Percentiles rank a stretch among this genome's conserved stretches.
Evolutionary conservation across 1,140 invertebrate species (phyloP).

Genomic region (Heterodera carotae): DNA sequence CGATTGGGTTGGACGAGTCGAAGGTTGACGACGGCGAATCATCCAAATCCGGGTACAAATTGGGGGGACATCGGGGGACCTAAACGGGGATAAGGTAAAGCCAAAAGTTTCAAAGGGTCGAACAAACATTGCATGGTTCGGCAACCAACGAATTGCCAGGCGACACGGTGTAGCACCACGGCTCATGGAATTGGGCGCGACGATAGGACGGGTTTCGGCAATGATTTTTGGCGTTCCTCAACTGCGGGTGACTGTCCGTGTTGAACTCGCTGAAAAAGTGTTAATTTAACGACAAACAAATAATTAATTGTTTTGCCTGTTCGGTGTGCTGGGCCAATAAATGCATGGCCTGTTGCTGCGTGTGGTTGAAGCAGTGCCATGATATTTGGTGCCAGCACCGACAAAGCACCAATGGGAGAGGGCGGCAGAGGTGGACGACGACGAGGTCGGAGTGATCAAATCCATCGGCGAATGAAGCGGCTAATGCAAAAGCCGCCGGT

Average conservation of each 20-base stretch:
- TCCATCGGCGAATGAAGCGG: not conserved
- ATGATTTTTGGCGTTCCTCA: constrained; percentile 83
- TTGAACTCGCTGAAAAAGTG: constrained; percentile 38
- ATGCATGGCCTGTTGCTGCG: constrained; percentile 39
- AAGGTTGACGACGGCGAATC: constrained; percentile 28
- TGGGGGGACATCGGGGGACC: constrained; percentile 37
- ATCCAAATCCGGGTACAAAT: constrained; percentile 36
- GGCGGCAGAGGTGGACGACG: not conserved
- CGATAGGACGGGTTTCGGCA: constrained; percentile 85
- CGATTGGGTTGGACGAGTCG: constrained; percentile 24
- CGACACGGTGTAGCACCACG: constrained; percentile 81
- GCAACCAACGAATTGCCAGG: constrained; percentile 66
- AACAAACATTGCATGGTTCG: constrained; percentile 78
- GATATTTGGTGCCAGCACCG: constrained; percentile 47
- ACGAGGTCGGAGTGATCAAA: not conserved
- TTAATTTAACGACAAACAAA: not conserved
- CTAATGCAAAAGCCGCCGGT: not conserved
- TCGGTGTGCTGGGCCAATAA: constrained; percentile 33
- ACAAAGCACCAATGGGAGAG: constrained; percentile 51
- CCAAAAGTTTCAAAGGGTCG: not conserved
- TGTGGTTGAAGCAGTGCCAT: constrained; percentile 43
- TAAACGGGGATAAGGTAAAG: not conserved
- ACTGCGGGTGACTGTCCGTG: constrained; percentile 72
- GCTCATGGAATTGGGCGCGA: constrained; percentile 71
- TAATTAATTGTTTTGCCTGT: not conserved